A percentile compares a stretch with the other conserved stretches of the same genome.
phyloP scores from a whole-genome alignment of 2,797 vertebrate genomes.

The Cetoscarus ocellatus region DNA sequence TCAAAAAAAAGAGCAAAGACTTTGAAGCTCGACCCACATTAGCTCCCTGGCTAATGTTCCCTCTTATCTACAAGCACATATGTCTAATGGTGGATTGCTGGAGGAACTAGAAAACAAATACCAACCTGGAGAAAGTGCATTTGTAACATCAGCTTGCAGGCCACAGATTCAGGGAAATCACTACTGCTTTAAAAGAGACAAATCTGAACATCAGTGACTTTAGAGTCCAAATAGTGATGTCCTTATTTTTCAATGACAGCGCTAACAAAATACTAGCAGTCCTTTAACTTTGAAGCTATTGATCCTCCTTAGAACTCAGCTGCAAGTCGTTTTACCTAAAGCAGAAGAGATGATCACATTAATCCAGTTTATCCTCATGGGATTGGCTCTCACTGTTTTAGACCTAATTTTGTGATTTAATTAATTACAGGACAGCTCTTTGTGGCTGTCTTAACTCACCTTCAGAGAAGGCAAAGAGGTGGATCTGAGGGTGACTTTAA shows the following conservation, averaged over 20 bases:
- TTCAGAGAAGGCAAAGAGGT: too few species aligned
- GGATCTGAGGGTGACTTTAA: too few species aligned
- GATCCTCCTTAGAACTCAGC: background rate
- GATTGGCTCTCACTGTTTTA: background rate
- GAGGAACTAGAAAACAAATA: slow-evolving; percentile 10
- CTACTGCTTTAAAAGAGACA: slow-evolving; percentile 4
- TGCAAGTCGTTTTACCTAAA: background rate
- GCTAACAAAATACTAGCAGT: background rate
- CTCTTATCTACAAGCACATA: slow-evolving; percentile 19
- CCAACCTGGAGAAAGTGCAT: background rate
- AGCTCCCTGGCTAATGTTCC: background rate
- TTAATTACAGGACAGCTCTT: background rate
- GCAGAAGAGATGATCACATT: background rate
- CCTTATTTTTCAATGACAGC: background rate
- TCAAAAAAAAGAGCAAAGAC: slow-evolving; percentile 14
- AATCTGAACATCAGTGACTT: slow-evolving; percentile 10
- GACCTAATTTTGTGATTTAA: background rate
- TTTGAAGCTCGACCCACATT: slow-evolving; percentile 7
- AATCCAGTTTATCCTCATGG: background rate
- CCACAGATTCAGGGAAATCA: too few species aligned
- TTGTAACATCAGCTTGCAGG: background rate
- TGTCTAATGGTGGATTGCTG: slow-evolving; percentile 2
- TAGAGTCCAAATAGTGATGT: background rate
- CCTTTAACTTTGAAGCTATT: background rate
- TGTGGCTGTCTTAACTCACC: background rate